Conservation (phyloP, 2,888 invertebrate genomes). For the Luperina nickerlii region DNA sequence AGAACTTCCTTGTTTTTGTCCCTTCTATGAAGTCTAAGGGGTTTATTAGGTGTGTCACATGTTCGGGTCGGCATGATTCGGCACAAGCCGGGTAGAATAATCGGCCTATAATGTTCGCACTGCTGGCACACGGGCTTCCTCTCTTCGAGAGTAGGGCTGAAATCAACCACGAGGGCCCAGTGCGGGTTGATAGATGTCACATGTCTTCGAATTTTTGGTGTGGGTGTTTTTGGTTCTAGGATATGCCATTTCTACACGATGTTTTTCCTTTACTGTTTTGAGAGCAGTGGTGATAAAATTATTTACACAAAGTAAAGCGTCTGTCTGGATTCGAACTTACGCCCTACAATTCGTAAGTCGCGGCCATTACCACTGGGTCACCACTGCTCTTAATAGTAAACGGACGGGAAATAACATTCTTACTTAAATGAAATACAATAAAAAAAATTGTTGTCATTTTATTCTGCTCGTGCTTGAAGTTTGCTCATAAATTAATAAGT, state of each 20-base stretch:
- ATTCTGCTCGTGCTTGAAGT: slow-evolving; percentile 9
- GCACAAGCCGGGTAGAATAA: background rate
- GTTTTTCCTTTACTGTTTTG: background rate
- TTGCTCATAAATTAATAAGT: background rate
- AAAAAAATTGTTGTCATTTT: background rate
- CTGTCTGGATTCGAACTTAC: too few species aligned
- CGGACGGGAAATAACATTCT: background rate
- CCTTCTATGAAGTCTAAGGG: slow-evolving; percentile 5
- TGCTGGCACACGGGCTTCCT: too few species aligned
- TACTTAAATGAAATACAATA: slow-evolving; percentile 1
- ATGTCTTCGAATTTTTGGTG: too few species aligned
- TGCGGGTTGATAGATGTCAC: background rate
- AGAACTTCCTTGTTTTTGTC: slow-evolving; percentile 44
- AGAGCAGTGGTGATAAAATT: background rate
- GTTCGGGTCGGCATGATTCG: background rate
- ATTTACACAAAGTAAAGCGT: background rate
- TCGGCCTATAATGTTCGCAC: background rate
- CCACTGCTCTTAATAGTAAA: background rate
- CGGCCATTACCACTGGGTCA: background rate
- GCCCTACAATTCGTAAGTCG: background rate
- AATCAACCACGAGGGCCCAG: too few species aligned
- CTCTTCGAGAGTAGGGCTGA: too few species aligned
- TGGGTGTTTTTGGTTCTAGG: too few species aligned
- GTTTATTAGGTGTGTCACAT: background rate
- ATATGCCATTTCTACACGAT: background rate